These are phyloP conservation scores for Leptinotarsa lineolata DNA, from an alignment of 1,140 invertebrate genomes.

Conservation along the genomic window DNA sequence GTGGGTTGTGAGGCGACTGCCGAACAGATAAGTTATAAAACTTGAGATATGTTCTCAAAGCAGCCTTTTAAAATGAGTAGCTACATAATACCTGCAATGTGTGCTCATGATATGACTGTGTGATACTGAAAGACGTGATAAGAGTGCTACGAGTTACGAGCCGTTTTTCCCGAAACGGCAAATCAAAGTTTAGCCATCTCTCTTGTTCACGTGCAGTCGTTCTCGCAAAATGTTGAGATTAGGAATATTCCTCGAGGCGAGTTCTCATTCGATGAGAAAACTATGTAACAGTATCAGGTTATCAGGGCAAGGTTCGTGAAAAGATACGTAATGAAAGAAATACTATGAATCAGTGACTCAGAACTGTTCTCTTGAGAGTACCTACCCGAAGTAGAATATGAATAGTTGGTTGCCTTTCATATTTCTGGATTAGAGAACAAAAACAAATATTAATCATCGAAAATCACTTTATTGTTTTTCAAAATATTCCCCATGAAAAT, in stretches of 20 bases:
- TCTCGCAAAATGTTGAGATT: not conserved
- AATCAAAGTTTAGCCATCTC: not conserved
- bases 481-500: too few species aligned
- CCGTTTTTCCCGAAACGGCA: not conserved
- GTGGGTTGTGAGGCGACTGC: not conserved
- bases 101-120: slow-evolving; percentile 20
- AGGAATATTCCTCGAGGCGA: not conserved
- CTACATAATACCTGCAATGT: slow-evolving; percentile 23
- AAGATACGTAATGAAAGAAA: too few species aligned
- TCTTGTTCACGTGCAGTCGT: not conserved
- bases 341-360: too few species aligned
- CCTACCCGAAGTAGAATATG: too few species aligned
- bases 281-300: not conserved
- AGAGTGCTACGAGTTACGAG: not conserved
- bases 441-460: too few species aligned
- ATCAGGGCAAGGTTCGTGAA: too few species aligned
- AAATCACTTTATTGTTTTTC: too few species aligned
- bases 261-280: not conserved
- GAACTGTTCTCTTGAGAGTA: too few species aligned
- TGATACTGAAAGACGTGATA: slow-evolving; percentile 16
- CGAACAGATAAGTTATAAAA: slow-evolving; percentile 14
- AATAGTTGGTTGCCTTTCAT: too few species aligned
- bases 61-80: slow-evolving; percentile 21
- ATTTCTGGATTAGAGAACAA: too few species aligned
- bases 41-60: slow-evolving; percentile 15